These are phyloP conservation scores for Drosophila mimica DNA, from an alignment of 2,888 invertebrate species.

Conservation along the genomic window DNA sequence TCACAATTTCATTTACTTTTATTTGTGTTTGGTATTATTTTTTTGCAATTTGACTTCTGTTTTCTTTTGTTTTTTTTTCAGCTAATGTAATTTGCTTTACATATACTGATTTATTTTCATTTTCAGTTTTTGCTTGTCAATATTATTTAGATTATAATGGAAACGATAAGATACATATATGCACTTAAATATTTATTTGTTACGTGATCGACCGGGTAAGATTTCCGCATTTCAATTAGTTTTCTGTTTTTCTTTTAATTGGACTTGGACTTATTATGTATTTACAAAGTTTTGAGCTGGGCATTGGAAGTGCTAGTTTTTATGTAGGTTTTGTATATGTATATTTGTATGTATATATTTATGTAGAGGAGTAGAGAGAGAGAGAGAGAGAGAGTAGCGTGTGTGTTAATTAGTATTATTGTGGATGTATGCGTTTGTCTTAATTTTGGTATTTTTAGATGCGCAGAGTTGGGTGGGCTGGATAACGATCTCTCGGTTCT, in stretches of 20 bases:
- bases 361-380: constrained; percentile 1
- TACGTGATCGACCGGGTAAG: constrained; percentile 42
- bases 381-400: constrained; percentile 14
- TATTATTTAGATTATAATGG: constrained; percentile 47
- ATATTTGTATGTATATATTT: constrained; percentile 10
- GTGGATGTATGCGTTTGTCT: neutral
- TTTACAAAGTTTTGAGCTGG: constrained; percentile 41
- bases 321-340: constrained; percentile 9
- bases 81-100: constrained; percentile 69
- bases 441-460: constrained; percentile 10
- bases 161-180: constrained; percentile 56
- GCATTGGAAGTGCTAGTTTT: constrained; percentile 34
- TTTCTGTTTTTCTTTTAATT: neutral
- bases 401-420: neutral
- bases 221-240: constrained; percentile 19
- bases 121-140: constrained; percentile 2
- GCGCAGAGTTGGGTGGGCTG: constrained; percentile 59
- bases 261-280: constrained; percentile 46
- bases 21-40: constrained; percentile 8
- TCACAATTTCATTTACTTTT: constrained; percentile 50
- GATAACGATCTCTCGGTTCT: constrained; percentile 35
- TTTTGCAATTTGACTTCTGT: constrained; percentile 4
- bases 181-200: constrained; percentile 46
- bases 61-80: constrained; percentile 24
- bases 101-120: constrained; percentile 35